Base-by-base conservation (phyloP, 2,888 invertebrate genomes). In the Mythimna loreyi region DNA sequence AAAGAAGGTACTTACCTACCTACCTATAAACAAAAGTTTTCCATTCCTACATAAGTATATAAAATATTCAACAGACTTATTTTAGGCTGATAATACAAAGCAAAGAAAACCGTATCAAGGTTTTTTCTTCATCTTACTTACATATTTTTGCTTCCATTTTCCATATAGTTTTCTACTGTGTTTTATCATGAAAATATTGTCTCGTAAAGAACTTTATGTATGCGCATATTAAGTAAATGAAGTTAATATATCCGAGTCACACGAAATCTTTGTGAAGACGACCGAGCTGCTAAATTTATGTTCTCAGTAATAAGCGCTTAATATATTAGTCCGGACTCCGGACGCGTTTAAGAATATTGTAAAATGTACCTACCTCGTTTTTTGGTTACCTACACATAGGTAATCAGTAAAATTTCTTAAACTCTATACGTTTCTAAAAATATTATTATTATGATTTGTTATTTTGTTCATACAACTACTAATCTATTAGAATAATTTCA, bases 221-320 rank as follows among this genome's bases (percentile, higher is more conserved):
- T 89, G 90, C 85, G 89, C 89, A 89, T 90, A 87, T 85, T 88
- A 87, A 87, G 87, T 88, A 86, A 86, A 86, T 76, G 82, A 82
- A 81, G 80, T 81, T 70, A 85, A 71, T 71, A 71, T 84, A 85
- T 86, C 82, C 84, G 78, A 78, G 84, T 83, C 80, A 80, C 67
- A 81, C 72, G 82, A 87, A 89, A 86, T 87, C 85, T 85, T 83
- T 76, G 72, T 69, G 80, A 77, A 78, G 73, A 79, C 69, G 74
- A 83, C 78, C 68, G 81, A 71, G 80, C 78, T 78, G 77, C 78
- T 75, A 81, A 87, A 89, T 89, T 86, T 90, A 89, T 88, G 86
- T 80, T 84, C 84, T 86, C 88, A 87, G 89, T 85, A 89, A 75
- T 82, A 74, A 67, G 68, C 67, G 62, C 63, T 71, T 62, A 63